Conservation (phyloP, 2,113 vertebrate species). For the Hydropotes inermis region DNA sequence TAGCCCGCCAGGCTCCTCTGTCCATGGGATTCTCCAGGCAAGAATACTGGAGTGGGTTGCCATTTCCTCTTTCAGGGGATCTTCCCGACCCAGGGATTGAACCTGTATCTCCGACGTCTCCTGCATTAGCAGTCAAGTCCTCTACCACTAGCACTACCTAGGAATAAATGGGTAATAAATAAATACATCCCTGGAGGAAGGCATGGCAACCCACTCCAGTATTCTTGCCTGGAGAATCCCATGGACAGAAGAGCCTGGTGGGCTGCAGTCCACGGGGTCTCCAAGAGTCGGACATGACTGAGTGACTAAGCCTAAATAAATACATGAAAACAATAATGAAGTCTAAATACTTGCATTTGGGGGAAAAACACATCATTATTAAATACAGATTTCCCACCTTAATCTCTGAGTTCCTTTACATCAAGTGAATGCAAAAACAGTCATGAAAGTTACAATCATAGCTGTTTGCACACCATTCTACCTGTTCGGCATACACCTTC, state of each 20-base stretch:
- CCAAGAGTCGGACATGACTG: background rate
- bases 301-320: background rate
- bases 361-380: background rate
- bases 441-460: background rate
- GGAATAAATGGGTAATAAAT: background rate
- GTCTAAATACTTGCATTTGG: background rate
- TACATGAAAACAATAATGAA: background rate
- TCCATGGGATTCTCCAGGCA: background rate
- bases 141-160: background rate
- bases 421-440: background rate
- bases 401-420: background rate
- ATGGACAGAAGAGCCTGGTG: background rate
- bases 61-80: background rate
- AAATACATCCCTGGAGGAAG: background rate
- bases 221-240: background rate
- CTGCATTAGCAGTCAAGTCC: background rate
- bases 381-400: background rate
- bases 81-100: background rate
- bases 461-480: background rate
- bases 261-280: background rate
- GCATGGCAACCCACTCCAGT: background rate
- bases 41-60: background rate
- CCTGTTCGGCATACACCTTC: background rate
- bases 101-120: background rate
- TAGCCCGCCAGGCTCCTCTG: background rate